These are phyloP conservation scores for Lepidochitona cinerea DNA, from an alignment of 2,888 invertebrate genomes.

Conservation along the genomic window DNA sequence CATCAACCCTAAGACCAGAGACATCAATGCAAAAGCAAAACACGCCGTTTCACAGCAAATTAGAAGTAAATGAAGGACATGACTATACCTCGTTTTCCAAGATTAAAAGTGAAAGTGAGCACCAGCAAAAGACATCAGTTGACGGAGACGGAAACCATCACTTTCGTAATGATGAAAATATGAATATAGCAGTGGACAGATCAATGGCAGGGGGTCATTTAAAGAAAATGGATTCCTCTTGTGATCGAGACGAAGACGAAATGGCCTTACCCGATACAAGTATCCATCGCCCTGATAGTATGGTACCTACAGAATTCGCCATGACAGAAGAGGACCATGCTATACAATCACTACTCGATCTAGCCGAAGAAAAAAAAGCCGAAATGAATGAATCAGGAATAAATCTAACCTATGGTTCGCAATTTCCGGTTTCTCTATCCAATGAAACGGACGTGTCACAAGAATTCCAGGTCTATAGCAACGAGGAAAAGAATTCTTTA, in stretches of 20 bases:
- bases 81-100: not conserved
- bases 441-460: not conserved
- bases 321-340: not conserved
- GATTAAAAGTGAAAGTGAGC: not conserved
- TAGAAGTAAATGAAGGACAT: too few relatives aligned
- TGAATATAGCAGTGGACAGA: not conserved
- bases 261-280: not conserved
- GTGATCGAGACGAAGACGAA: not conserved
- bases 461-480: not conserved
- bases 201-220: not conserved
- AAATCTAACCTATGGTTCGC: not conserved
- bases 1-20: not conserved
- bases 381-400: not conserved
- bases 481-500: not conserved
- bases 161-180: not conserved
- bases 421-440: not conserved
- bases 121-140: not conserved
- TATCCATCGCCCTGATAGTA: not conserved
- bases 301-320: not conserved
- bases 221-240: not conserved
- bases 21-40: not conserved
- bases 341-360: not conserved
- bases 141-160: too few relatives aligned
- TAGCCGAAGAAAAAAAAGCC: not conserved
- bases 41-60: too few relatives aligned